Conservation (phyloP, 2,888 invertebrate genomes). For the Philereme vetulata region DNA sequence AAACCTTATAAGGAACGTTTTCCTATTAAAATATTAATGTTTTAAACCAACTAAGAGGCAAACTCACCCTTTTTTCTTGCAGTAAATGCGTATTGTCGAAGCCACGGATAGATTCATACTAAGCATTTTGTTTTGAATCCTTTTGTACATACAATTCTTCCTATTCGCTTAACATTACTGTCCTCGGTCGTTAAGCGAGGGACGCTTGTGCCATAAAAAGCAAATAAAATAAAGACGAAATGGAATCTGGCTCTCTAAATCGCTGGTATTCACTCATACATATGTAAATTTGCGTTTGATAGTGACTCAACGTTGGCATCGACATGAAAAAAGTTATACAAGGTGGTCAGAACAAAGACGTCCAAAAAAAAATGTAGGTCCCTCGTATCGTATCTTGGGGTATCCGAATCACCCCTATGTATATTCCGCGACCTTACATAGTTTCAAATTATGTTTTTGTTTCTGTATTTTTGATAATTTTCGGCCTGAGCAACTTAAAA, state of each 20-base stretch:
- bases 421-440: too few relatives aligned
- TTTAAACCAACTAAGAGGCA: background rate
- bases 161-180: slow-evolving; percentile 58
- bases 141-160: slow-evolving; percentile 53
- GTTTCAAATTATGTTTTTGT: too few relatives aligned
- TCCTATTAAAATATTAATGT: too few relatives aligned
- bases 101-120: slow-evolving; percentile 45
- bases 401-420: too few relatives aligned
- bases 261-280: slow-evolving; percentile 52
- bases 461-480: too few relatives aligned
- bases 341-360: too few relatives aligned
- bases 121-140: slow-evolving; percentile 38
- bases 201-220: slow-evolving; percentile 60
- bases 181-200: slow-evolving; percentile 56
- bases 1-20: too few relatives aligned
- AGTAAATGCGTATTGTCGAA: slow-evolving; percentile 35
- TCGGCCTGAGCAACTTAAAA: too few relatives aligned
- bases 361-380: too few relatives aligned
- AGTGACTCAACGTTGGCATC: slow-evolving; percentile 31
- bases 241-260: slow-evolving; percentile 52
- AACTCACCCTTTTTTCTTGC: slow-evolving; percentile 12
- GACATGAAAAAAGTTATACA: slow-evolving; percentile 12
- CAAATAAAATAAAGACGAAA: slow-evolving; percentile 59
- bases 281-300: slow-evolving; percentile 65
- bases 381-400: too few relatives aligned